Evolutionary conservation across 1,140 invertebrate species (phyloP), one percentile per base, ranked within the genome.

Genomic region (Solenopsis fugax): DNA sequence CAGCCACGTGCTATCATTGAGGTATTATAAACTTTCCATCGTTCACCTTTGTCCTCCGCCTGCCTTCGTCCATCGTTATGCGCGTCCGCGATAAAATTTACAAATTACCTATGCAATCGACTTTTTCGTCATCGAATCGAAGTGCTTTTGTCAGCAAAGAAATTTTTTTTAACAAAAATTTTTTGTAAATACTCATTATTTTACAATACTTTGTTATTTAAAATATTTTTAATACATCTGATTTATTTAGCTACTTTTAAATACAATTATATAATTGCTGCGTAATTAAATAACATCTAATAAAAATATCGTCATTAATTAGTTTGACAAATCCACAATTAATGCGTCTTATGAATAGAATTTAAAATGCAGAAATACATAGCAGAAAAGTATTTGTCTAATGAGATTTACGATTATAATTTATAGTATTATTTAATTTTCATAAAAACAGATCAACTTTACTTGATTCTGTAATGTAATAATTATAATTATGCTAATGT

Each of bases 61-160:
- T 90, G 29, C 24, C 52, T 76, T 50, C 48, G 45, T 12, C 80
- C 41, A 67, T 75, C 48, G 34, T 89, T 87, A 64, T 84, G 87
- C 72, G 71, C 86, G 48, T 71, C 16, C 50, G 24, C 58, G 52
- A 80, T 64, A 24, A 87, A 76, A 72, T 85, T 90, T 71, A 41
- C 69, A 16, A 50, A 54, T 52, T 29, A 71, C 24, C 41, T 58
- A 41, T 56, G 45, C 24, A 72, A 60, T 82, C 50, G n/a, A 67
- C 1, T 1, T 71, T 77, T 90, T 87, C 45, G 93, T 93, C 80
- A 94, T 90, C 67, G 91, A 96, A 94, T 90, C 67, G 91, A 96
- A 92, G 12, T n/a, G 6, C 34, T 48, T 50, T 41, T 62, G n/a
- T 48, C 24, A 12, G 34, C 24, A 13, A 82, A n/a, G 2, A 71